A percentile compares a stretch with the other conserved stretches of the same genome.
These are phyloP conservation scores for Carassius gibelio DNA, from an alignment of 2,113 vertebrate species.

Conservation along the genomic window DNA sequence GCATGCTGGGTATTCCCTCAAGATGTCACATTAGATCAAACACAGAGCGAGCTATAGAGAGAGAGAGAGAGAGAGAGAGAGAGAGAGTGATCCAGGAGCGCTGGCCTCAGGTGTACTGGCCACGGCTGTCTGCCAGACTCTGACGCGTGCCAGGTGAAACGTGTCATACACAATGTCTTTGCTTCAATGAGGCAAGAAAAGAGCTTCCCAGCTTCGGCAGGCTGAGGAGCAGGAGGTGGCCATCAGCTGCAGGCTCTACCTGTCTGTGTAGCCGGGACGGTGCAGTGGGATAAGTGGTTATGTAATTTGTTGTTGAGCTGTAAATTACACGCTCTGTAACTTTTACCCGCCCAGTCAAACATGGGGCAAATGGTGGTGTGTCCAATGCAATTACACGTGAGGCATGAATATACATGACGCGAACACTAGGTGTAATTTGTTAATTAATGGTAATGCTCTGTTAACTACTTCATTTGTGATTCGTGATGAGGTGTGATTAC, in stretches of 20 bases:
- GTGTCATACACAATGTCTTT: constrained; percentile 75
- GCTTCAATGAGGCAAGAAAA: constrained; percentile 75
- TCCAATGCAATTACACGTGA: not conserved
- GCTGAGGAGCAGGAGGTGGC: constrained; percentile 55
- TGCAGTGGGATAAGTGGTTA: constrained; percentile 26
- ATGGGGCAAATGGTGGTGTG: constrained; percentile 12
- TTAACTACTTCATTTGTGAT: constrained; percentile 37
- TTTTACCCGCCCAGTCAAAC: constrained; percentile 27
- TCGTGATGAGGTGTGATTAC: constrained; percentile 28
- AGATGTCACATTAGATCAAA: constrained; percentile 77
- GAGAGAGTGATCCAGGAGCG: constrained; percentile 45
- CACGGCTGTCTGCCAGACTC: constrained; percentile 69
- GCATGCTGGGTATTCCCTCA: constrained; percentile 81
- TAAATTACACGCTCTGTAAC: constrained; percentile 39
- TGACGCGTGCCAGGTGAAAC: constrained; percentile 77
- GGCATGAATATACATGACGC: not conserved
- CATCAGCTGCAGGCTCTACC: constrained; percentile 72
- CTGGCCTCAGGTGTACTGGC: constrained; percentile 80
- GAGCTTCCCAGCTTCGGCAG: constrained; percentile 51
- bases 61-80: not conserved
- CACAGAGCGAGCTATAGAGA: constrained; percentile 63
- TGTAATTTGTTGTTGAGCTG: constrained; percentile 29
- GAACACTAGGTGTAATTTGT: constrained; percentile 33
- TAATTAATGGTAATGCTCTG: constrained; percentile 29
- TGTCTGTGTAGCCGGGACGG: constrained; percentile 51